Evolutionary conservation across 2,113 vertebrate species (phyloP).

Genomic region (Oenanthe melanoleuca): DNA sequence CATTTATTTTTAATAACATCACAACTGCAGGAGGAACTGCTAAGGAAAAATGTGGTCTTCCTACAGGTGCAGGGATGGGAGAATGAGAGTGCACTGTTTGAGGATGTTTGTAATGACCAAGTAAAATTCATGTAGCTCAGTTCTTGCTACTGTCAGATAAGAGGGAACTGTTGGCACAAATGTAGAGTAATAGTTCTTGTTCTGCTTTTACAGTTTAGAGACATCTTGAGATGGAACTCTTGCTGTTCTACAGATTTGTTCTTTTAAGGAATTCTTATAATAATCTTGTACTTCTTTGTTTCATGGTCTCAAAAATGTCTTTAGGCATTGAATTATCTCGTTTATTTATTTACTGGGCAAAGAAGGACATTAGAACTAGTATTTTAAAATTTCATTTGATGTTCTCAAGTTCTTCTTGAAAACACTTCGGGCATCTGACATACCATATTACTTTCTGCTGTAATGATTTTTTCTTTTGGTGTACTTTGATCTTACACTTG

Average conservation of each 20-base stretch:
- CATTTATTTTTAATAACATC: background rate
- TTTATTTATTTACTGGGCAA: background rate
- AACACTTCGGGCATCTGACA: background rate
- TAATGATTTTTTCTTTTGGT: background rate
- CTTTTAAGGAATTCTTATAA: background rate
- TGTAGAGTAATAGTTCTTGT: background rate
- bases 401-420: background rate
- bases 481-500: background rate
- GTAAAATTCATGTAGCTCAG: background rate
- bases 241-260: background rate
- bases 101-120: background rate
- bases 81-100: background rate
- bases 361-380: background rate
- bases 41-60: background rate
- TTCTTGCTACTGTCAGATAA: background rate
- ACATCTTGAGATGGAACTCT: background rate
- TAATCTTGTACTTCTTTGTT: background rate
- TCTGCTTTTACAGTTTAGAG: background rate
- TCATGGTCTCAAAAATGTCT: background rate
- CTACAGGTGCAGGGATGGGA: background rate
- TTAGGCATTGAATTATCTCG: background rate
- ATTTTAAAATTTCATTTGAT: background rate
- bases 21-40: background rate
- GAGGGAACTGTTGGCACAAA: background rate
- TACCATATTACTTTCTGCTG: background rate